These are phyloP conservation scores for Dryadula phaetusa DNA, from an alignment of 2,888 invertebrate species.

Conservation along the genomic window DNA sequence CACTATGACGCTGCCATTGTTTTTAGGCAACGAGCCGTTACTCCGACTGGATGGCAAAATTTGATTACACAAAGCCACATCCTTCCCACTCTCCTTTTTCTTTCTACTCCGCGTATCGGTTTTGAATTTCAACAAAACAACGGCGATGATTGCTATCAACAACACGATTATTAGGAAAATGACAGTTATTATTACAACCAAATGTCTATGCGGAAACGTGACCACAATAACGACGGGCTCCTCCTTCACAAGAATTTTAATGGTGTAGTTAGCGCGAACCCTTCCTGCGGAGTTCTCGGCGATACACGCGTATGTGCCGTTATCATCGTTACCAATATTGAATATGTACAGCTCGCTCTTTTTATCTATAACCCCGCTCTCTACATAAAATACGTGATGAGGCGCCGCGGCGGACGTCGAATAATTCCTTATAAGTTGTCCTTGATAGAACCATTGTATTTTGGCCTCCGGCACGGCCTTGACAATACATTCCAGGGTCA, in stretches of 20 bases:
- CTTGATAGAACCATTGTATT: conserved; percentile 93
- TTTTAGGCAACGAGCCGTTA: conserved; percentile 81
- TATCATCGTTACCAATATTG: conserved; percentile 90
- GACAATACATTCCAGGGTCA: conserved; percentile 91
- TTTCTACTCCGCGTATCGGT: conserved; percentile 77
- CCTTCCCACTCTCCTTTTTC: conserved; percentile 85
- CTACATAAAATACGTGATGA: conserved; percentile 88
- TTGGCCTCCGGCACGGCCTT: conserved; percentile 92
- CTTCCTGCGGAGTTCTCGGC: conserved; percentile 94
- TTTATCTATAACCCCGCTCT: conserved; percentile 89
- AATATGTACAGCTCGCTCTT: conserved; percentile 91
- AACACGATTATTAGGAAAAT: conserved; percentile 87
- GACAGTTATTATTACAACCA: conserved; percentile 88
- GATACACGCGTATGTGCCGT: conserved; percentile 93
- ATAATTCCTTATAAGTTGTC: conserved; percentile 91
- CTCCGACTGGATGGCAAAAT: conserved; percentile 71
- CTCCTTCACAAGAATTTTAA: conserved; percentile 89
- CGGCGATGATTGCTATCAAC: conserved; percentile 87
- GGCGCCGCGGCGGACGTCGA: conserved; percentile 87
- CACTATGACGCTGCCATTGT: conserved; percentile 82
- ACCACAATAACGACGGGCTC: conserved; percentile 88
- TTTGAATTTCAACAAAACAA: conserved; percentile 85
- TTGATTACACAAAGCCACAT: conserved; percentile 85
- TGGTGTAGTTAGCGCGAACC: conserved; percentile 91
- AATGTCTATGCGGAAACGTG: conserved; percentile 88